phyloP scores from a whole-genome alignment of 2,797 vertebrate species.

The Acipenser ruthenus region DNA sequence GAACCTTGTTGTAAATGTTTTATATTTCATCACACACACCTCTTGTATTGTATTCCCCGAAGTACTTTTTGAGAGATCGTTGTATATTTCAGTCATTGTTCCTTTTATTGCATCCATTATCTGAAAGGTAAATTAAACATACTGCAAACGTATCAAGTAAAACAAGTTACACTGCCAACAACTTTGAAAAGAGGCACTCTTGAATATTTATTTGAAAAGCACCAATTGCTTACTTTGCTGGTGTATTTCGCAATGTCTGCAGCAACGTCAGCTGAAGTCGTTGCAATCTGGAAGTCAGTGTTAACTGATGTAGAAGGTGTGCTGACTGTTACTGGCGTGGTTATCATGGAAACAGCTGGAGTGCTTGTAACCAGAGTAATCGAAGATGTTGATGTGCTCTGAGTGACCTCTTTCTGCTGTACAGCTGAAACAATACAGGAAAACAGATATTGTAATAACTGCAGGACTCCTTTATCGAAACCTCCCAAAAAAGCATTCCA shows the following conservation, averaged over 20 bases:
- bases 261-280: constrained; percentile 87
- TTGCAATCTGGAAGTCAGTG: constrained; percentile 81
- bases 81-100: constrained; percentile 97
- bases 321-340: constrained; percentile 60
- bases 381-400: constrained; percentile 75
- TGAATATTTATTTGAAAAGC: neutral
- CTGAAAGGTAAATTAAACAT: constrained; percentile 50
- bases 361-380: constrained; percentile 85
- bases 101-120: constrained; percentile 98
- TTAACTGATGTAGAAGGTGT: constrained; percentile 55
- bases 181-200: neutral
- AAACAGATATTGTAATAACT: neutral
- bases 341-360: constrained; percentile 69
- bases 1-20: no score
- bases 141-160: no score
- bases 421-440: constrained; percentile 47
- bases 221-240: constrained; percentile 73
- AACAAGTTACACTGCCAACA: neutral
- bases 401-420: constrained; percentile 83
- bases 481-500: no score
- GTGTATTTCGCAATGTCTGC: constrained; percentile 97
- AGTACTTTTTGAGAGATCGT: constrained; percentile 90
- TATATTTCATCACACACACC: constrained; percentile 44
- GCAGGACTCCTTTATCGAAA: neutral
- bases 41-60: constrained; percentile 93